Percentiles rank a stretch among this genome's conserved stretches.
Evolutionary conservation across 2,797 vertebrate genomes (phyloP).

Genomic region (Lycodopsis pacificus): DNA sequence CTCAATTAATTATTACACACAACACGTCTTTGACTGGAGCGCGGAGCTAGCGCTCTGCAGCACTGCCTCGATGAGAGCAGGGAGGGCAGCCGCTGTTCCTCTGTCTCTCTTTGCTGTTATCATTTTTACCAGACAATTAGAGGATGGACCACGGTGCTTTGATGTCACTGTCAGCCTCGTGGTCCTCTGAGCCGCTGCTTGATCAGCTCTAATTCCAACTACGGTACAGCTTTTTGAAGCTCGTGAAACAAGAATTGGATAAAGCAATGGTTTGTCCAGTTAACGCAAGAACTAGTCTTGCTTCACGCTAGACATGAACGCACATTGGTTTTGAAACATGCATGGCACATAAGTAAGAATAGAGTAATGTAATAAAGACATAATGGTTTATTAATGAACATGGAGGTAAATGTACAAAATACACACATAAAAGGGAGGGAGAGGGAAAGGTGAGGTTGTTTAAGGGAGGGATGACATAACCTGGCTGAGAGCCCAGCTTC

Average conservation of each 20-base stretch:
- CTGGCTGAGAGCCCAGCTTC: conserved; percentile 82
- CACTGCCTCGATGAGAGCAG: conserved; percentile 43
- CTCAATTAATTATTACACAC: conserved; percentile 44
- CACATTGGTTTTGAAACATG: conserved; percentile 20
- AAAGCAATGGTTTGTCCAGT: conserved; percentile 60
- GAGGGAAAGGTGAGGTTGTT: conserved; percentile 63
- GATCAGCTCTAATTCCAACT: conserved; percentile 73
- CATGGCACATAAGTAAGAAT: not conserved
- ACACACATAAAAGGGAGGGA: not conserved
- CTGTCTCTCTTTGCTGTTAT: conserved; percentile 69
- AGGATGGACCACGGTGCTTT: conserved; percentile 72
- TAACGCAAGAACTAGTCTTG: conserved; percentile 27
- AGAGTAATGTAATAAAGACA: not conserved
- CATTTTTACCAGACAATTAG: conserved; percentile 78
- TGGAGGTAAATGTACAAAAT: conserved; percentile 1
- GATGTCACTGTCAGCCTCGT: conserved; percentile 72
- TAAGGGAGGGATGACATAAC: conserved; percentile 83
- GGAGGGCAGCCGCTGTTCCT: conserved; percentile 52
- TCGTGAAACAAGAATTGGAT: conserved; percentile 52
- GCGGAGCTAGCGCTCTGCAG: conserved; percentile 29
- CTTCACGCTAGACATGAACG: conserved; percentile 16
- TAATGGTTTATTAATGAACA: not conserved
- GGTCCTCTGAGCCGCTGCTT: conserved; percentile 62
- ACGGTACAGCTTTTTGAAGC: conserved; percentile 61
- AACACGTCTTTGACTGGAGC: conserved; percentile 41